Evolutionary conservation across 1,140 invertebrate genomes (phyloP), one percentile per base, ranked within the genome.

Genomic region (Vanessa atalanta): DNA sequence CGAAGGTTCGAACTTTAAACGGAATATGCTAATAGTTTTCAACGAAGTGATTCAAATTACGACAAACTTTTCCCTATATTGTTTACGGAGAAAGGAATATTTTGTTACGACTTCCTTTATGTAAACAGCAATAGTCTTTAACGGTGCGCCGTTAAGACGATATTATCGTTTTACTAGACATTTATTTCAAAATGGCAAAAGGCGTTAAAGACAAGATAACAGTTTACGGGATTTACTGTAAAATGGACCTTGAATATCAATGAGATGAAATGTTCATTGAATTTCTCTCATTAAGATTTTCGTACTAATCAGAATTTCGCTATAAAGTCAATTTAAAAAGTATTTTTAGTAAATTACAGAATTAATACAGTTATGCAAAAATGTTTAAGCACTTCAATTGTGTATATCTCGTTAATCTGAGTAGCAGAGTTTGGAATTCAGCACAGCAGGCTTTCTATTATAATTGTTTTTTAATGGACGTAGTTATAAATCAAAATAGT

Each of bases 121-220:
- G 74, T 69, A 76, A 79, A 79, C 78, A 77, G 75, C 63, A 79
- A 79, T 73, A 74, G 70, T 78, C 70, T 72, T 77, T 79, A 79
- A 79, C 70, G 65, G 67, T 70, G 69, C 73, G 78, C 67, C 73
- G 75, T 79, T 79, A 79, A 77, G 75, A 72, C 69, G 75, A 77
- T 74, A 70, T 79, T 77, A 79, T 79, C 75, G 70, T 75, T 79
- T 75, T 76, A 76, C 75, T 74, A 66, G 75, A 75, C 73, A 73
- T 76, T 76, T 72, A 65, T 68, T 68, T 53, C 43, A 31, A 76
- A 76, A 76, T 50, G 70, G 70, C 70, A 55, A 68, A 68, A 68
- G 65, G 70, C 70, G 74, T 76, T 75, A 76, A 76, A 69, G 26
- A 55, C 57, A 69, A 76, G 74, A 72, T 76, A 76, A 76, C 74